phyloP scores from a whole-genome alignment of 2,888 invertebrate species.

The Cynaeus angustus region DNA sequence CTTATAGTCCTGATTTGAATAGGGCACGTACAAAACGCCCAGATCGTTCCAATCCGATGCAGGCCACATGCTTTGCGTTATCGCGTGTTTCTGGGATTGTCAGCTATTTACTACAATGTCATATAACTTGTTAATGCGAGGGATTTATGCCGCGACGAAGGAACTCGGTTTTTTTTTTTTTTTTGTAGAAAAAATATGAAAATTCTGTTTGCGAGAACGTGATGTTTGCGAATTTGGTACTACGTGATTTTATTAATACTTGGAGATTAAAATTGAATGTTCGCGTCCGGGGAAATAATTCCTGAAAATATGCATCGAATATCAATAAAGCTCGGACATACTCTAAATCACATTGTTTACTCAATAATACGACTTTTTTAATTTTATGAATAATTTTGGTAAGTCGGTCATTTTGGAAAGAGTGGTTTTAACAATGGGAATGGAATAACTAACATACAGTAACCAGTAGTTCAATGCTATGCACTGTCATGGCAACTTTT shows the following conservation, averaged over 20 bases:
- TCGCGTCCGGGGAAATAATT: neutral
- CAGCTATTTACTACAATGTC: conserved; percentile 18
- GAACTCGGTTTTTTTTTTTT: too few species aligned
- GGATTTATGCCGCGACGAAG: neutral
- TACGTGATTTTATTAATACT: conserved; percentile 35
- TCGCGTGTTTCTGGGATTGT: conserved; percentile 30
- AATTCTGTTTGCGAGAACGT: conserved; percentile 15
- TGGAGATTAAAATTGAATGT: neutral
- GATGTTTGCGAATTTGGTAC: conserved; percentile 12
- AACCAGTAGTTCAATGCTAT: too few species aligned
- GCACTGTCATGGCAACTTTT: too few species aligned
- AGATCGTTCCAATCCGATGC: conserved; percentile 34
- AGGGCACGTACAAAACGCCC: conserved; percentile 39
- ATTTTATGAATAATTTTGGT: too few species aligned
- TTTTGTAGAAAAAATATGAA: neutral
- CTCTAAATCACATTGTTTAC: too few species aligned
- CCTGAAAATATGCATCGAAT: too few species aligned
- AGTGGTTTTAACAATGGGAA: too few species aligned
- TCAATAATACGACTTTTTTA: too few species aligned
- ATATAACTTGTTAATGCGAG: conserved; percentile 19
- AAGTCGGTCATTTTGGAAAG: too few species aligned
- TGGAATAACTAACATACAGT: too few species aligned
- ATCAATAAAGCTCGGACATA: too few species aligned
- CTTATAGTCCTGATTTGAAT: conserved; percentile 39
- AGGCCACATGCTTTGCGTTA: conserved; percentile 10